Percentiles rank a stretch among this genome's conserved stretches.
Conservation (phyloP, 92 coral and sea anemone species). For the Meandrina meandrites region DNA sequence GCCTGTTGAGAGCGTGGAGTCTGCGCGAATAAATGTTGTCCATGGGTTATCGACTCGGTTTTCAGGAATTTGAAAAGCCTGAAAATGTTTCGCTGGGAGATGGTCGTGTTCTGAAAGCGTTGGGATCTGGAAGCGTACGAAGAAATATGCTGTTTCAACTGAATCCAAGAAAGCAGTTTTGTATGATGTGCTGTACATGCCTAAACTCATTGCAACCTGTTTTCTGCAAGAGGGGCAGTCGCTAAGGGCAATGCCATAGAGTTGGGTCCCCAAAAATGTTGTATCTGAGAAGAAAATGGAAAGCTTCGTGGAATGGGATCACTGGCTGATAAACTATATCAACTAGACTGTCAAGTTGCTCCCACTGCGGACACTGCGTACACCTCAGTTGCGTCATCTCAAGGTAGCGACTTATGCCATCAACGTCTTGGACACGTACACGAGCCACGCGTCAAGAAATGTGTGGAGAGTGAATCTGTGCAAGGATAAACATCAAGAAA, state of each 20-base stretch:
- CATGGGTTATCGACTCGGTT: too few relatives aligned
- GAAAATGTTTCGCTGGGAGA: constrained; percentile 63
- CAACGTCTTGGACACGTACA: too few relatives aligned
- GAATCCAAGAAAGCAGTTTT: too few relatives aligned
- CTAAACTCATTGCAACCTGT: constrained; percentile 64
- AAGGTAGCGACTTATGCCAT: too few relatives aligned
- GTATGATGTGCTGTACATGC: too few relatives aligned
- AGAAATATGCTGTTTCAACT: constrained; percentile 61
- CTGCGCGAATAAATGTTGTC: constrained; percentile 19
- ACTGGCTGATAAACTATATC: constrained; percentile 57
- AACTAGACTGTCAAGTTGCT: constrained; percentile 56
- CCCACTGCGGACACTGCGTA: constrained; percentile 34
- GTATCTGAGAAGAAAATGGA: too few relatives aligned
- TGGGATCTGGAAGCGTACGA: constrained; percentile 53
- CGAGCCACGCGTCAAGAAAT: too few relatives aligned
- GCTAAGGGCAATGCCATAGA: constrained; percentile 58
- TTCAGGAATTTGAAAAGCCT: constrained; percentile 45
- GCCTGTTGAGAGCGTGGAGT: constrained; percentile 41
- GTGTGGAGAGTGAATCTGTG: too few relatives aligned
- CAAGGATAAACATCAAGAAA: too few relatives aligned
- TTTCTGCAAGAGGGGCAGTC: constrained; percentile 64
- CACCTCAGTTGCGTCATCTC: constrained; percentile 42
- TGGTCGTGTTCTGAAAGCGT: constrained; percentile 63
- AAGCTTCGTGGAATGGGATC: constrained; percentile 56
- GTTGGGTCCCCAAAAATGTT: constrained; percentile 54